These are phyloP conservation scores for Climacteris rufus DNA, from an alignment of 2,113 vertebrate genomes.

Conservation along the genomic window DNA sequence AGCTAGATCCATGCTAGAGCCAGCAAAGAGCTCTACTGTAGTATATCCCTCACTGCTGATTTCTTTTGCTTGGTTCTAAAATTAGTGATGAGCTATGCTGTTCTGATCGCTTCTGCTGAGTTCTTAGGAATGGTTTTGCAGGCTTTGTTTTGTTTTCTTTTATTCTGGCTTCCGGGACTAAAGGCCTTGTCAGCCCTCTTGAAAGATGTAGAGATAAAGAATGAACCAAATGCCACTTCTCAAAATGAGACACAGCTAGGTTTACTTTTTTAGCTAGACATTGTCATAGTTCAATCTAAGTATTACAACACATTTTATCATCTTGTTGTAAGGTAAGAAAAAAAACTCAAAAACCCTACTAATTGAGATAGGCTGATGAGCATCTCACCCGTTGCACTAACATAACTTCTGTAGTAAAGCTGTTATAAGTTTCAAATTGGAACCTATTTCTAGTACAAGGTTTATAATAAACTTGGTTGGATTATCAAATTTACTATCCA, in stretches of 20 bases:
- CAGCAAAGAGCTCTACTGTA: background rate
- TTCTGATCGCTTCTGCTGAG: background rate
- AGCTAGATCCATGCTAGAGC: background rate
- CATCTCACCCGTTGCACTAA: too few species aligned
- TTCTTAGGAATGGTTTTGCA: background rate
- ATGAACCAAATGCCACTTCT: background rate
- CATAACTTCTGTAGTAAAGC: too few species aligned
- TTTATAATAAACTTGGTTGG: background rate
- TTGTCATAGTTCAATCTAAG: background rate
- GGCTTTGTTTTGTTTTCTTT: background rate
- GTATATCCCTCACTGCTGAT: background rate
- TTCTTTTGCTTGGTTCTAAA: background rate
- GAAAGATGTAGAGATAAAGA: background rate
- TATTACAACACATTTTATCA: background rate
- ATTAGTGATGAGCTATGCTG: background rate
- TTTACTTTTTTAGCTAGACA: background rate
- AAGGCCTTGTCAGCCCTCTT: background rate
- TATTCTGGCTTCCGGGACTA: background rate
- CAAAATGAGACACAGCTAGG: background rate
- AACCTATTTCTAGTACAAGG: background rate
- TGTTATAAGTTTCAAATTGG: too few species aligned
- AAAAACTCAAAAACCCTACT: background rate
- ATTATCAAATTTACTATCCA: background rate
- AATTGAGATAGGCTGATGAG: background rate
- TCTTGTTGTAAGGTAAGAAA: background rate